A percentile compares a stretch with the other conserved stretches of the same genome.
These are phyloP conservation scores for Erpetoichthys calabaricus DNA, from an alignment of 2,797 vertebrate species.

Conservation along the genomic window DNA sequence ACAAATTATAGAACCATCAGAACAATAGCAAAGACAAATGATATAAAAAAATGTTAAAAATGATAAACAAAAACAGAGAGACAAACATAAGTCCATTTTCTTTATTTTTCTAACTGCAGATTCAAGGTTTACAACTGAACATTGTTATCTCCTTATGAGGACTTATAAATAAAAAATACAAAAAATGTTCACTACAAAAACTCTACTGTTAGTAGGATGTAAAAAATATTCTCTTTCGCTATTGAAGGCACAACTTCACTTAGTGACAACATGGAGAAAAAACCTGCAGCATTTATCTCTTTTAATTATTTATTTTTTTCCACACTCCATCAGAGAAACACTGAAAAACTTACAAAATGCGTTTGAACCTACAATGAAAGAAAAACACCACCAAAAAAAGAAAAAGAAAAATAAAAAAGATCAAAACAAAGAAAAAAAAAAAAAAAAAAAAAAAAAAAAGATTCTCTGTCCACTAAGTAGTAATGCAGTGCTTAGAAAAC, in stretches of 20 bases:
- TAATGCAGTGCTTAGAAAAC: constrained; percentile 47
- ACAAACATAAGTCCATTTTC: constrained; percentile 71
- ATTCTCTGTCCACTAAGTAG: constrained; percentile 47
- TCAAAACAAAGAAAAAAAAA: constrained; percentile 44
- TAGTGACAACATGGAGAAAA: constrained; percentile 95
- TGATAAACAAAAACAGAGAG: constrained; percentile 29
- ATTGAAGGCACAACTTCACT: constrained; percentile 97
- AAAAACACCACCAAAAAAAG: constrained; percentile 33
- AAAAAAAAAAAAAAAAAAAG: constrained; percentile 43
- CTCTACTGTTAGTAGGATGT: constrained; percentile 95
- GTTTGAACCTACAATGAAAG: constrained; percentile 79
- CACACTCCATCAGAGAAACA: constrained; percentile 91
- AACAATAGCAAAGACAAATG: no score
- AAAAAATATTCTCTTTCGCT: constrained; percentile 90
- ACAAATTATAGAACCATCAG: no score
- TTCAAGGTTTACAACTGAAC: constrained; percentile 95
- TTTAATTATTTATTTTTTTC: constrained; percentile 59
- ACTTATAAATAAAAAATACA: constrained; percentile 97
- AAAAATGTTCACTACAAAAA: constrained; percentile 88
- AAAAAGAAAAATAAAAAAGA: constrained; percentile 57
- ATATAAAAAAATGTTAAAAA: no score
- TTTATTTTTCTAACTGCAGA: constrained; percentile 94
- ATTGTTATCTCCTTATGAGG: constrained; percentile 85
- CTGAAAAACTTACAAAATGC: constrained; percentile 88
- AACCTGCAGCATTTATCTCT: constrained; percentile 94